Percentiles rank a stretch among this genome's conserved stretches.
Evolutionary conservation across 2,113 vertebrate genomes (phyloP).

Genomic region (Thermophis baileyi): DNA sequence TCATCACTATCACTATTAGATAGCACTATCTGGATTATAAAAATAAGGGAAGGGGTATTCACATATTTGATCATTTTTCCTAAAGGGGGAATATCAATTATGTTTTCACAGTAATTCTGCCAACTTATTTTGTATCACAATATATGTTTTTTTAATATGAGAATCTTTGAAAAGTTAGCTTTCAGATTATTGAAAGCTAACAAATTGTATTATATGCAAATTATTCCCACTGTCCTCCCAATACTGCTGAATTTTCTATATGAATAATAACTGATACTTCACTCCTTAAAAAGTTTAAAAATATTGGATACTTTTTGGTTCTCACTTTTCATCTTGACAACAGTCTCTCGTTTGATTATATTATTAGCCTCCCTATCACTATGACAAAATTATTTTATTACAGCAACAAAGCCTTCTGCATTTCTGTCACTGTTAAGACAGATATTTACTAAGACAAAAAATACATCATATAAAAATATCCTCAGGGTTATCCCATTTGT

Average conservation of each 20-base stretch:
- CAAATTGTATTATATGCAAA: slow-evolving; percentile 15
- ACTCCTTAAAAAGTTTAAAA: not conserved
- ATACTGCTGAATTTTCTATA: not conserved
- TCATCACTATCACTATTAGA: not conserved
- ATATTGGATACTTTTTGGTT: not conserved
- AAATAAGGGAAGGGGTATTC: not conserved
- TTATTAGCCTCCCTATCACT: slow-evolving; percentile 5
- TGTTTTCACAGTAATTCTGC: not conserved
- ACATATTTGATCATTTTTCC: not conserved
- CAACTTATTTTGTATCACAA: not conserved
- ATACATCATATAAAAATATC: not conserved
- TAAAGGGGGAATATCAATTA: not conserved
- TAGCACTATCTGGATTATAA: not conserved
- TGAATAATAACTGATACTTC: not conserved
- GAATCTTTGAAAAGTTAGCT: not conserved
- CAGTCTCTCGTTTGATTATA: slow-evolving; percentile 5
- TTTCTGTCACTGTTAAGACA: not conserved
- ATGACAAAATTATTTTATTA: slow-evolving; percentile 13
- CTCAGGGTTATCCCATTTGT: not conserved
- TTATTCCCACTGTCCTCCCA: not conserved
- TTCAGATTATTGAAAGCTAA: not conserved
- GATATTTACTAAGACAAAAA: not conserved
- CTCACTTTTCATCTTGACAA: slow-evolving; percentile 2
- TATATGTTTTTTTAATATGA: not conserved
- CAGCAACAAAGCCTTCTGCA: not conserved